A percentile compares a stretch with the other conserved stretches of the same genome.
Conservation (phyloP, 2,797 vertebrate genomes). For the Onychomys leucogaster region DNA sequence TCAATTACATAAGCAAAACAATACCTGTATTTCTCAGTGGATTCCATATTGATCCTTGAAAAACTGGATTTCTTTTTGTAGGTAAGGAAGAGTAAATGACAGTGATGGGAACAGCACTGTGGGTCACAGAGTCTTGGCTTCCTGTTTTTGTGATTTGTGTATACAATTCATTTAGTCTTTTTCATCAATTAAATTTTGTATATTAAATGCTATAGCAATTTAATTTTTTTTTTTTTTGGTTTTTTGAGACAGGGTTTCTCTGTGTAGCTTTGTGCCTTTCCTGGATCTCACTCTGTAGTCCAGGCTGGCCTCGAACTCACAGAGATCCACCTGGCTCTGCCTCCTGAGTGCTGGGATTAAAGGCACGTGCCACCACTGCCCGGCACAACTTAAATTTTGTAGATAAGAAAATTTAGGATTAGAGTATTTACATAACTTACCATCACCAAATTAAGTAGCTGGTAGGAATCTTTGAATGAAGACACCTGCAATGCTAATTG, state of each 20-base stretch:
- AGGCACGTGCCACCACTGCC: too few relatives aligned
- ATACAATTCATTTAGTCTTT: neutral
- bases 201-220: neutral
- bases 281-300: too few relatives aligned
- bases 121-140: neutral
- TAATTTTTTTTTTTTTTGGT: too few relatives aligned
- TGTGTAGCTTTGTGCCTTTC: too few relatives aligned
- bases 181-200: neutral
- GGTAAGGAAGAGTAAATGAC: neutral
- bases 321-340: too few relatives aligned
- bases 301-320: too few relatives aligned
- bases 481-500: neutral
- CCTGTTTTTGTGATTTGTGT: neutral
- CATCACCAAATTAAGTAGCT: neutral
- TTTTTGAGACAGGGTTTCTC: too few relatives aligned
- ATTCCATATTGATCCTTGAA: neutral
- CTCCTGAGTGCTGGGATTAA: too few relatives aligned
- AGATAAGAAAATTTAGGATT: conserved; percentile 27
- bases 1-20: neutral
- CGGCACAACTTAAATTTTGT: conserved; percentile 39
- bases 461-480: conserved; percentile 20
- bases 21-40: neutral
- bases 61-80: conserved; percentile 43
- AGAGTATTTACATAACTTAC: conserved; percentile 44
- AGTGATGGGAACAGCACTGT: neutral